phyloP scores from a whole-genome alignment of 2,113 vertebrate genomes.

The Tenebrosternarchus preto region DNA sequence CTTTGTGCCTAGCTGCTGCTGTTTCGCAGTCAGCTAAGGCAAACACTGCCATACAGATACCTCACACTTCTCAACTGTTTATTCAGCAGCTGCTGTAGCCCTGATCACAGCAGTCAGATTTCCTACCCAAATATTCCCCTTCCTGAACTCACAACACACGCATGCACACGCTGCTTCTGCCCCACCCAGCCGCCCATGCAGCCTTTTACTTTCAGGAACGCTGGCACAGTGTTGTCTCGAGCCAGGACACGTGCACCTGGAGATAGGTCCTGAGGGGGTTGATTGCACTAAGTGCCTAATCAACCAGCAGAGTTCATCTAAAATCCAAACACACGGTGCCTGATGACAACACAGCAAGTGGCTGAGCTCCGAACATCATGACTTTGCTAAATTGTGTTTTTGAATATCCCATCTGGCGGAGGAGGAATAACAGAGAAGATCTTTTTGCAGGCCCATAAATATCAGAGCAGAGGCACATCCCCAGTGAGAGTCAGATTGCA shows the following conservation, averaged over 20 bases:
- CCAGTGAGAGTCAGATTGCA: slow-evolving; percentile 62
- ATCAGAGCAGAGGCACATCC: slow-evolving; percentile 64
- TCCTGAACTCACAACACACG: background rate
- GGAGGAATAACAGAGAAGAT: slow-evolving; percentile 48
- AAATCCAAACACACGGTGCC: background rate
- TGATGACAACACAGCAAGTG: background rate
- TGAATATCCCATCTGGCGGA: slow-evolving; percentile 60
- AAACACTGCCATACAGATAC: slow-evolving; percentile 70
- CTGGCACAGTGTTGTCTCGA: background rate
- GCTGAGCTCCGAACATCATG: background rate
- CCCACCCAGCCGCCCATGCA: background rate
- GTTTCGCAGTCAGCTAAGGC: slow-evolving; percentile 65
- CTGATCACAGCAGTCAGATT: slow-evolving; percentile 65
- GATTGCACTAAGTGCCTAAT: background rate
- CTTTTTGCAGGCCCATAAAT: slow-evolving; percentile 65
- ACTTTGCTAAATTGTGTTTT: slow-evolving; percentile 16
- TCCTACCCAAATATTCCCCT: slow-evolving; percentile 43
- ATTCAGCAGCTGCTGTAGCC: slow-evolving; percentile 64
- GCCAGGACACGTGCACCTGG: background rate
- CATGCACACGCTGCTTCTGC: background rate
- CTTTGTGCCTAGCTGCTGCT: slow-evolving; percentile 67
- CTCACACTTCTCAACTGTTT: slow-evolving; percentile 65
- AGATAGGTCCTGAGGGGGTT: background rate
- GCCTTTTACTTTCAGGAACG: background rate
- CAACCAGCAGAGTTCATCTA: background rate